These are phyloP conservation scores for Oostethus manadensis DNA, from an alignment of 2,113 vertebrate genomes.

Conservation along the genomic window DNA sequence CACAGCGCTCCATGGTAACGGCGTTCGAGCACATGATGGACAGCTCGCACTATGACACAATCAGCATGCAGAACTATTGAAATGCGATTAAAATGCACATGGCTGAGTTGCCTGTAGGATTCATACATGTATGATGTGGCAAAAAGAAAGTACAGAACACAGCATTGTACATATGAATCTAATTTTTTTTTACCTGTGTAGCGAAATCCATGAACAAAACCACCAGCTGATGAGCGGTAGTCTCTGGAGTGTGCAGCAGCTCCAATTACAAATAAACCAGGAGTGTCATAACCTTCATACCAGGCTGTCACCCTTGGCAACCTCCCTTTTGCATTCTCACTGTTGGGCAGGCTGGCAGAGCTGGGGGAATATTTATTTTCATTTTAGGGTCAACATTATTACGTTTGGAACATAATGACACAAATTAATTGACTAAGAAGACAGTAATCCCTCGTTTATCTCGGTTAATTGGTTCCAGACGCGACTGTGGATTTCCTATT, in stretches of 20 bases:
- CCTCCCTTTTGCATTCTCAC: slow-evolving; percentile 77
- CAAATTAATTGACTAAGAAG: background rate
- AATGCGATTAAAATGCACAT: background rate
- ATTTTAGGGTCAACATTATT: background rate
- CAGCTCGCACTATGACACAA: slow-evolving; percentile 74
- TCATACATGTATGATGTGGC: background rate
- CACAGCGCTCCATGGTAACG: slow-evolving; percentile 83
- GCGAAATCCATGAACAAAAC: slow-evolving; percentile 96
- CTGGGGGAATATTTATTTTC: slow-evolving; percentile 51
- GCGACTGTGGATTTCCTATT: no score
- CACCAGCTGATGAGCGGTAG: slow-evolving; percentile 88
- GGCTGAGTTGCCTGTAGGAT: background rate
- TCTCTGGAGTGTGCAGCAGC: slow-evolving; percentile 89
- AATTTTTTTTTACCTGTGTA: slow-evolving; percentile 82
- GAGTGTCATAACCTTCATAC: slow-evolving; percentile 82
- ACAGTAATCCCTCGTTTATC: no score
- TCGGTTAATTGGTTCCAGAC: no score
- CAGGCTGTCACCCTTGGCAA: slow-evolving; percentile 83
- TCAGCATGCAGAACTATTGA: background rate
- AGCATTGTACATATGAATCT: background rate
- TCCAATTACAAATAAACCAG: slow-evolving; percentile 85
- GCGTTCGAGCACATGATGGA: slow-evolving; percentile 84
- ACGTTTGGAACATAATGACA: background rate
- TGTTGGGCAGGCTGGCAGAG: slow-evolving; percentile 68
- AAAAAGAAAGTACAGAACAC: background rate